Conservation (phyloP, 2,797 vertebrate genomes). For the Esox lucius region DNA sequence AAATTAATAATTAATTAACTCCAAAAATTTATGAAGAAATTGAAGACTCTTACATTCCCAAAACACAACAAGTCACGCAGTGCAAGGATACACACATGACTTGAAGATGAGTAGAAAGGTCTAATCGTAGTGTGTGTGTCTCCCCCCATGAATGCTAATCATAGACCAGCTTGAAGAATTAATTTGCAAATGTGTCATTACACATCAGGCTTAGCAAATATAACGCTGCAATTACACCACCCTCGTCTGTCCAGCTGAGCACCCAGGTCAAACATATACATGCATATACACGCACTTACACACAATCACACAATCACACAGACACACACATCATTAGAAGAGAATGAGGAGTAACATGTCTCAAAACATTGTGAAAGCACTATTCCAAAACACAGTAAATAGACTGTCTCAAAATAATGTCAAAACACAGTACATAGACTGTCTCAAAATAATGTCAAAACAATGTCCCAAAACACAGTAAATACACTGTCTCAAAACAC, state of each 20-base stretch:
- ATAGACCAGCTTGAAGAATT: constrained; percentile 90
- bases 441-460: too few relatives aligned
- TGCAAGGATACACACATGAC: background rate
- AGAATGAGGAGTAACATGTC: too few relatives aligned
- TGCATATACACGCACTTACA: constrained; percentile 25
- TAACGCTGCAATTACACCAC: constrained; percentile 96
- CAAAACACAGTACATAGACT: too few relatives aligned
- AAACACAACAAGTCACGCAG: background rate
- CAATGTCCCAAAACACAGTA: background rate
- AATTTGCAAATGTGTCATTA: constrained; percentile 99
- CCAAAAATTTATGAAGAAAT: too few relatives aligned
- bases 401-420: background rate
- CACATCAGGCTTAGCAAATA: constrained; percentile 92
- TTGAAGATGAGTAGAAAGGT: constrained; percentile 12
- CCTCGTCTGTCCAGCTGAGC: constrained; percentile 80
- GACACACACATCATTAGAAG: background rate
- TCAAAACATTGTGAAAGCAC: background rate
- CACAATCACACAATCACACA: constrained; percentile 34
- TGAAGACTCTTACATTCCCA: too few relatives aligned
- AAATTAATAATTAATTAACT: too few relatives aligned
- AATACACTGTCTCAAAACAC: background rate
- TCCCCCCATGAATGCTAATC: constrained; percentile 87
- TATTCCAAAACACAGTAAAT: background rate
- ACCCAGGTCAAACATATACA: constrained; percentile 54
- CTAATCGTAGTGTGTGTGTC: constrained; percentile 41